Evolutionary conservation across 2,113 vertebrate genomes (phyloP).

Genomic region (Alectura lathami): DNA sequence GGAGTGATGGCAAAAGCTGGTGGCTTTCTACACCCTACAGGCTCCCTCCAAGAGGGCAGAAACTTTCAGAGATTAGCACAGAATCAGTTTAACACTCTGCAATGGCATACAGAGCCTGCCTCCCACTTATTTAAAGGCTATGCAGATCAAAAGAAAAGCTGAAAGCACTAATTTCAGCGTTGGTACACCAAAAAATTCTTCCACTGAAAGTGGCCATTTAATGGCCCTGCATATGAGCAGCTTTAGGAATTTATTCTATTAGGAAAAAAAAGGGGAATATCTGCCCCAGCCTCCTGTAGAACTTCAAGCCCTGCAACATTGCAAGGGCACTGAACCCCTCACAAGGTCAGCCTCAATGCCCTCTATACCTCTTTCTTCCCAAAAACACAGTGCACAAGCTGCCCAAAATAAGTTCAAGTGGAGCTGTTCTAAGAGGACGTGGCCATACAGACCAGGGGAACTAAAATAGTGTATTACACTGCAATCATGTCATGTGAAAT

Average conservation of each 20-base stretch:
- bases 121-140: neutral
- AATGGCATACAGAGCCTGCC: neutral
- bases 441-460: constrained; percentile 3
- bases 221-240: neutral
- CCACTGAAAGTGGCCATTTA: neutral
- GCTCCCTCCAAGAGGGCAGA: neutral
- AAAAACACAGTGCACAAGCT: neutral
- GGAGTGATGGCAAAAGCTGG: neutral
- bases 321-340: neutral
- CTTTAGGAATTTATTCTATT: neutral
- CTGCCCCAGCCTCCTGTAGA: neutral
- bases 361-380: neutral
- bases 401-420: neutral
- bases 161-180: neutral
- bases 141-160: neutral
- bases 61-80: neutral
- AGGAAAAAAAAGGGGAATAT: neutral
- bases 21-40: neutral
- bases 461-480: constrained; percentile 47
- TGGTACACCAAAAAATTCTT: neutral
- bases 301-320: neutral
- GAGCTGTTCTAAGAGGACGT: neutral
- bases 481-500: constrained; percentile 29
- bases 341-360: neutral
- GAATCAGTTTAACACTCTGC: neutral